Evolutionary conservation across 2,888 invertebrate species (phyloP).

Genomic region (Chironomus riparius): DNA sequence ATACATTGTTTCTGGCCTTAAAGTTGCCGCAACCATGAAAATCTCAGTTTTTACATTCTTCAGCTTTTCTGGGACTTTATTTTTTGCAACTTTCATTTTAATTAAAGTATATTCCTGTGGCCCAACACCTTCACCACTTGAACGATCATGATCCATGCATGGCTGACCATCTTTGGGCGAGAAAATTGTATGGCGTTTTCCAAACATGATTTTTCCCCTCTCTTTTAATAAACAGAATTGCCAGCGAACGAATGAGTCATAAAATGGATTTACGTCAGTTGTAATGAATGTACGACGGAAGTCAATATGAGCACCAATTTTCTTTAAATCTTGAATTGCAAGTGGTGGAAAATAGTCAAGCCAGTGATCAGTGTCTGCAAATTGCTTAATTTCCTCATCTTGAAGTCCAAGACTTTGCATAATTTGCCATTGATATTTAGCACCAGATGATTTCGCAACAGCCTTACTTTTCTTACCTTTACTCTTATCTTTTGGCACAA

Average conservation of each 20-base stretch:
- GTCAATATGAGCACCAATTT: conserved; percentile 88
- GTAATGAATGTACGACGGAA: conserved; percentile 98
- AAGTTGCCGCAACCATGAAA: conserved; percentile 83
- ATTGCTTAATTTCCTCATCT: conserved; percentile 86
- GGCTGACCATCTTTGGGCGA: conserved; percentile 96
- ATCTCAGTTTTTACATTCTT: conserved; percentile 46
- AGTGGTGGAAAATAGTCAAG: conserved; percentile 93
- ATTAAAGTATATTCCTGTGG: conserved; percentile 97
- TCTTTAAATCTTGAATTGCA: conserved; percentile 74
- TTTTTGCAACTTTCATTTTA: conserved; percentile 73
- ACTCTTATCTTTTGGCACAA: conserved; percentile 68
- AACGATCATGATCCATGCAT: conserved; percentile 99
- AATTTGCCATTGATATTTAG: conserved; percentile 98
- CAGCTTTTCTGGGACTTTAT: conserved; percentile 44
- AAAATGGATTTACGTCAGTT: conserved; percentile 95
- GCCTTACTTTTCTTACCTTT: conserved; percentile 96
- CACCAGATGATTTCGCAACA: conserved; percentile 76
- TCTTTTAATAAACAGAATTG: conserved; percentile 81
- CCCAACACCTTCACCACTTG: conserved; percentile 92
- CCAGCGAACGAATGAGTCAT: conserved; percentile 96
- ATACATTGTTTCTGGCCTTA: conserved; percentile 99
- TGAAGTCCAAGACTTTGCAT: conserved; percentile 86
- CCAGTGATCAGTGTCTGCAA: conserved; percentile 88
- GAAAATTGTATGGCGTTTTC: conserved; percentile 93
- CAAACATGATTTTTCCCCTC: conserved; percentile 86